Evolutionary conservation across 2,888 invertebrate species (phyloP).

Genomic region (Platycnemis pennipes): DNA sequence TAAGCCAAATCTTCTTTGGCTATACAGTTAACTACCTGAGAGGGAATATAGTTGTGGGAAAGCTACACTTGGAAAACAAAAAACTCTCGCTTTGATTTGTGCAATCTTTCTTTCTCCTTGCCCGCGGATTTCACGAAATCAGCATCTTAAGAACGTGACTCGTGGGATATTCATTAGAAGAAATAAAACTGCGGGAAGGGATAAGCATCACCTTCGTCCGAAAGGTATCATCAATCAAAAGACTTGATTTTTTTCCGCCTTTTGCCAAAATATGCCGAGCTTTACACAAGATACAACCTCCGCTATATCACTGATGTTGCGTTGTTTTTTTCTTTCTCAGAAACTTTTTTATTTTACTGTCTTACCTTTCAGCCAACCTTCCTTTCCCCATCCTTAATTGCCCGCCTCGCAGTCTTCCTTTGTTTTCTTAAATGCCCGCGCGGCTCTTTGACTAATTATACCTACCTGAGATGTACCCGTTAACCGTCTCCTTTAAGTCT

Average conservation of each 20-base stretch:
- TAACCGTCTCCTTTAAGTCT: background rate
- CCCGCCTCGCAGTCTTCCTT: background rate
- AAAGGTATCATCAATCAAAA: background rate
- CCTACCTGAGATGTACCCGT: background rate
- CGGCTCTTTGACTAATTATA: background rate
- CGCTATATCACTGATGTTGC: no score
- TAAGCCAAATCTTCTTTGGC: no score
- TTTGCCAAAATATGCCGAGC: no score
- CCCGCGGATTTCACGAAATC: background rate
- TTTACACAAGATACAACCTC: no score
- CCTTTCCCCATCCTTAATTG: no score
- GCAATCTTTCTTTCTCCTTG: background rate
- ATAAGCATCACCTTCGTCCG: background rate
- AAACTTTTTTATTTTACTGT: background rate
- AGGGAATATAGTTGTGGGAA: background rate
- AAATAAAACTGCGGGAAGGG: background rate
- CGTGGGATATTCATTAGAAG: background rate
- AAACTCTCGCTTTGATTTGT: background rate
- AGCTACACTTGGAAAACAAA: background rate
- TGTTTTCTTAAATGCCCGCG: background rate
- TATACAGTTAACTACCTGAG: no score
- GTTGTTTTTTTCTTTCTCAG: background rate
- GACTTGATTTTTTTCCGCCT: no score
- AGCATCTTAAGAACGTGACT: background rate
- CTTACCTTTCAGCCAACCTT: no score